phyloP scores from a whole-genome alignment of 2,888 invertebrate genomes.

The Oeneis ivallda region DNA sequence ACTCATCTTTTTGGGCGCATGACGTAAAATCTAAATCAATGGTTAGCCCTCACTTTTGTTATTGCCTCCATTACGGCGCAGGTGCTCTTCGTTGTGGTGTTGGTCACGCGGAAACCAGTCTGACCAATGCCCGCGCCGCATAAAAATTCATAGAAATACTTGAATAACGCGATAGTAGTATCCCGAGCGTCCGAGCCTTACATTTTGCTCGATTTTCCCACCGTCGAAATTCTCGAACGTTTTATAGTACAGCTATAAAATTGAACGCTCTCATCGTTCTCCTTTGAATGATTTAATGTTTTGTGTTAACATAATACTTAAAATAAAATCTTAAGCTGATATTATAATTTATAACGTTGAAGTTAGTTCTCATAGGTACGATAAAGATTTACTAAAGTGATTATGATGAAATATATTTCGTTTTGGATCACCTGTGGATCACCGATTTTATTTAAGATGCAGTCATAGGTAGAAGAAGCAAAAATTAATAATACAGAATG shows the following conservation, averaged over 20 bases:
- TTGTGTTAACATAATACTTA: slow-evolving; percentile 17
- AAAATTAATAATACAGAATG: too few species aligned
- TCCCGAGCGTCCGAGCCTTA: slow-evolving; percentile 35
- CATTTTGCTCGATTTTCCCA: slow-evolving; percentile 38
- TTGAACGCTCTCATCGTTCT: slow-evolving; percentile 34
- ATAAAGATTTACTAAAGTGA: neutral
- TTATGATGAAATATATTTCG: neutral
- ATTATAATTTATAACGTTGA: slow-evolving; percentile 4
- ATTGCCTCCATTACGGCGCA: slow-evolving; percentile 71
- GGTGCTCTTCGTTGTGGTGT: slow-evolving; percentile 55
- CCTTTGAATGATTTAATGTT: slow-evolving; percentile 30
- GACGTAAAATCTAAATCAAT: slow-evolving; percentile 77
- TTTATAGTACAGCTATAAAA: slow-evolving; percentile 41
- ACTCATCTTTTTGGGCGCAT: slow-evolving; percentile 66
- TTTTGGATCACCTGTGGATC: neutral
- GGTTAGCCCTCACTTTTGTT: slow-evolving; percentile 78
- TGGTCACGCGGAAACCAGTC: slow-evolving; percentile 47
- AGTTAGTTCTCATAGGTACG: neutral
- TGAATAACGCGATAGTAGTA: slow-evolving; percentile 48
- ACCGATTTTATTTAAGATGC: too few species aligned
- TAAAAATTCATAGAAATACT: slow-evolving; percentile 59
- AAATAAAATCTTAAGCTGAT: neutral
- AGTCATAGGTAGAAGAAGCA: too few species aligned
- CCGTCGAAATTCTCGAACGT: slow-evolving; percentile 39
- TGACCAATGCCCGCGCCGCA: slow-evolving; percentile 52